Evolutionary conservation across 2,113 vertebrate genomes (phyloP).

Genomic region (Varanus komodoensis): DNA sequence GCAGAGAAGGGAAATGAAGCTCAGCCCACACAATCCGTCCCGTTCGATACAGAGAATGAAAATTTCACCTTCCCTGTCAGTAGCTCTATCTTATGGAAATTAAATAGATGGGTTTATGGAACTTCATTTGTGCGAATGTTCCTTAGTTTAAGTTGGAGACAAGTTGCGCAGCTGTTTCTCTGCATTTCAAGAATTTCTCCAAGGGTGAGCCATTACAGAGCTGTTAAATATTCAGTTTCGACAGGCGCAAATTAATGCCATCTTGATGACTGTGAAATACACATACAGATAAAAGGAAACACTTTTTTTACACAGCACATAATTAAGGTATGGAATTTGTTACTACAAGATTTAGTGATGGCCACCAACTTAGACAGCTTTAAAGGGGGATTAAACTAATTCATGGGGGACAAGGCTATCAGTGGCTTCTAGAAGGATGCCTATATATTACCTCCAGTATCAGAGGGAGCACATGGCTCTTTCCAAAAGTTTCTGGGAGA

Average conservation of each 20-base stretch:
- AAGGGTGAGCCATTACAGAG: background rate
- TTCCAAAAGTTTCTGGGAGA: no score
- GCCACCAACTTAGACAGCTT: no score
- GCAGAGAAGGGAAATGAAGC: conserved; percentile 54
- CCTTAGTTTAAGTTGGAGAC: background rate
- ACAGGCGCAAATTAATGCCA: background rate
- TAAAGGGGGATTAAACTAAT: no score
- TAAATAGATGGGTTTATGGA: conserved; percentile 27
- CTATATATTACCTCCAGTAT: no score
- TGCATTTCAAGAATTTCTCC: background rate
- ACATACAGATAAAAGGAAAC: background rate
- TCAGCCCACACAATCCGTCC: conserved; percentile 23
- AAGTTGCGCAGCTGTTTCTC: background rate
- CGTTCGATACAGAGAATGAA: conserved; percentile 54
- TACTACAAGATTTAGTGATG: no score
- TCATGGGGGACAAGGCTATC: no score
- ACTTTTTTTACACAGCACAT: no score
- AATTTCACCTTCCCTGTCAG: conserved; percentile 62
- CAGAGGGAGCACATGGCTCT: no score
- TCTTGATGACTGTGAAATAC: background rate
- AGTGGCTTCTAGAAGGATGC: no score
- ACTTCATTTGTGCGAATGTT: background rate
- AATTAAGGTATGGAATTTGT: no score
- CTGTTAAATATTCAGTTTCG: background rate
- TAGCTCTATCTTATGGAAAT: conserved; percentile 44